These are phyloP conservation scores for Temnothorax nylanderi DNA, from an alignment of 1,140 invertebrate genomes.

Conservation along the genomic window DNA sequence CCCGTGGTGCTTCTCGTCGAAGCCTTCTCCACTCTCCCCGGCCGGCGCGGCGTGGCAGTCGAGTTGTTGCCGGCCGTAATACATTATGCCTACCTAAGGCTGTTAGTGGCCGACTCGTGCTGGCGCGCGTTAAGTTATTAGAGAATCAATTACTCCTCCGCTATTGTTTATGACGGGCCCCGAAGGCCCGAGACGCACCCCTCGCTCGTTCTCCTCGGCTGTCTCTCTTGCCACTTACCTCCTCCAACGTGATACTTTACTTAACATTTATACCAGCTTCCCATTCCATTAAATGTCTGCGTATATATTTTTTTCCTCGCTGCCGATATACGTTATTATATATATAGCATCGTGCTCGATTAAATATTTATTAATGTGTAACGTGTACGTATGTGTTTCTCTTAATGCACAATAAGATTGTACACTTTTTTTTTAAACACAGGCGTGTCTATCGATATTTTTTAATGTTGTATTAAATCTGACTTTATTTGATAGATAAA, in stretches of 20 bases:
- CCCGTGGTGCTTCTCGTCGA: slow-evolving; percentile 63
- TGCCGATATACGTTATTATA: slow-evolving; percentile 4
- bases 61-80: slow-evolving; percentile 76
- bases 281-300: slow-evolving; percentile 5
- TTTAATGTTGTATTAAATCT: neutral
- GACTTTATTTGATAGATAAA: neutral
- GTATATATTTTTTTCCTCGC: slow-evolving; percentile 9
- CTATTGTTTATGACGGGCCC: slow-evolving; percentile 85
- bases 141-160: slow-evolving; percentile 85
- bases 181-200: slow-evolving; percentile 75
- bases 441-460: neutral
- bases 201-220: slow-evolving; percentile 56
- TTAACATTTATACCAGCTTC: slow-evolving; percentile 37
- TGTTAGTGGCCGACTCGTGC: slow-evolving; percentile 79
- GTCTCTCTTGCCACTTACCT: slow-evolving; percentile 21
- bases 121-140: slow-evolving; percentile 85
- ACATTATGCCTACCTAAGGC: slow-evolving; percentile 83
- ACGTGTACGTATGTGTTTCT: no score
- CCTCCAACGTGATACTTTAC: slow-evolving; percentile 41
- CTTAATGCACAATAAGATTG: neutral
- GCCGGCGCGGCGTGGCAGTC: slow-evolving; percentile 55
- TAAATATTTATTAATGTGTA: slow-evolving; percentile 12
- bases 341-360: neutral
- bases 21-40: slow-evolving; percentile 38
- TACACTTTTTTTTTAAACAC: neutral